Base-by-base conservation (phyloP, 2,797 vertebrate genomes). In the Jordanella pulchra region DNA sequence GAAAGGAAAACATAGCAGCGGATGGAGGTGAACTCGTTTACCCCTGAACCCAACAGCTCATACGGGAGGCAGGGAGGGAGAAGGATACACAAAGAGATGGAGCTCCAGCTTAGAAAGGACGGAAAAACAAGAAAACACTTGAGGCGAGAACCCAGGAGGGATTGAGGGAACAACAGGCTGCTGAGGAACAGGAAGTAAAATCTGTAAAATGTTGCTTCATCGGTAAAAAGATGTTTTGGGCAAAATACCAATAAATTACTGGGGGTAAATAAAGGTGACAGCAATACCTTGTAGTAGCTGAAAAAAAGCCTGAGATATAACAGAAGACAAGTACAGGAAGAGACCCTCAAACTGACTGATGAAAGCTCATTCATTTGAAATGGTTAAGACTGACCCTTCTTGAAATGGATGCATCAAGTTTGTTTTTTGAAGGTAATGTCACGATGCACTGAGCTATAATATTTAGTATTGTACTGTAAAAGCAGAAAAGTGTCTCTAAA, bases 1-100 rank as follows among this genome's bases (percentile, higher is more conserved):
- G 80, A 83, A 75, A 87, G 84, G 87, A 93, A 91, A 92, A 91
- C 89, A 92, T 89, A 90, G 88, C 80, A 82, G 84, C 61, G 79
- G 84, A 88, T 82, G 84, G 80, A 77, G 74, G 76, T 84, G 89
- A 93, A 90, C 91, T 85, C 86, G 79, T 83, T 92, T 78, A 90
- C 89, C 91, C 83, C 83, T 68, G 72, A 82, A 79, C 17, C 64
- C 61, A 73, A 76, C 66, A 69, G 74, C 78, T 75, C 75, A 67
- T 0, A 44, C 6, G 51, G 67, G 82, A 71, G 79, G 67, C 2
- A 25, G 25, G 42, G 69, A 2, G 71, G 60, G 66, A 51, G 68
- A 73, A 21, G 50, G 77, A 74, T 42, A 71, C 28, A 48, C 42
- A 61, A 67, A 65, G 68, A 67, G 65, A 68, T 28, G 48, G 44